Percentiles rank a stretch among this genome's conserved stretches.
Evolutionary conservation across 2,113 vertebrate species (phyloP).

Genomic region (Cyprinodon tularosa): DNA sequence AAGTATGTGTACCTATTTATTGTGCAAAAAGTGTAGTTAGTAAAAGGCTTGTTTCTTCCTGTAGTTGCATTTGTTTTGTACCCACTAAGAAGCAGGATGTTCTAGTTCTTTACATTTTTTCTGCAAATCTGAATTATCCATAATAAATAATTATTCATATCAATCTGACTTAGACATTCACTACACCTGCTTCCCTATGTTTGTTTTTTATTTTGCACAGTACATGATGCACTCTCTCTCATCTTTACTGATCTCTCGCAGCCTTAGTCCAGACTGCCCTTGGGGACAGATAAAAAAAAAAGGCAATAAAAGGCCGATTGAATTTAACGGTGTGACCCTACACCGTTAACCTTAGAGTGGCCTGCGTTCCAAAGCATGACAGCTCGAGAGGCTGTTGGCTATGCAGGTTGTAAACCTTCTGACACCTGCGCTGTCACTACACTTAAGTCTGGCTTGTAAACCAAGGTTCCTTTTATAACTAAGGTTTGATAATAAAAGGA

Average conservation of each 20-base stretch:
- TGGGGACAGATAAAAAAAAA: slow-evolving; percentile 51
- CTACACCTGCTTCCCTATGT: slow-evolving; percentile 5
- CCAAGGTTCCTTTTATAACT: slow-evolving; percentile 14
- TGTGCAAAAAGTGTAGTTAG: not conserved
- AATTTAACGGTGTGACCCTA: slow-evolving; percentile 58
- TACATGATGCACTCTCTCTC: slow-evolving; percentile 7
- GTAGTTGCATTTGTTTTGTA: too few species aligned
- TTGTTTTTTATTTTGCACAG: not conserved
- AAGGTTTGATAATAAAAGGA: slow-evolving; percentile 35
- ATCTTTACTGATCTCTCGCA: slow-evolving; percentile 25
- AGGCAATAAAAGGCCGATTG: slow-evolving; percentile 65
- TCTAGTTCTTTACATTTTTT: too few species aligned
- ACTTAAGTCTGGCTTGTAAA: slow-evolving; percentile 30
- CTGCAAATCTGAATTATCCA: not conserved
- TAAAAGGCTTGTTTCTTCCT: not conserved
- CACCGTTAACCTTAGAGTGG: slow-evolving; percentile 60
- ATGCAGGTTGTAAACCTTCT: slow-evolving; percentile 63
- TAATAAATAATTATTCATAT: not conserved
- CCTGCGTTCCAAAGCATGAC: slow-evolving; percentile 34
- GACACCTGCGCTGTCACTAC: slow-evolving; percentile 32
- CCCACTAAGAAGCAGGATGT: too few species aligned
- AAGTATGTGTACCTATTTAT: not conserved
- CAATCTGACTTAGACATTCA: slow-evolving; percentile 7
- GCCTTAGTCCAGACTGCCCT: slow-evolving; percentile 42
- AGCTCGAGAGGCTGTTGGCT: slow-evolving; percentile 55